These are phyloP conservation scores for Fragum sueziense DNA, from an alignment of 2,888 invertebrate genomes.

Conservation along the genomic window DNA sequence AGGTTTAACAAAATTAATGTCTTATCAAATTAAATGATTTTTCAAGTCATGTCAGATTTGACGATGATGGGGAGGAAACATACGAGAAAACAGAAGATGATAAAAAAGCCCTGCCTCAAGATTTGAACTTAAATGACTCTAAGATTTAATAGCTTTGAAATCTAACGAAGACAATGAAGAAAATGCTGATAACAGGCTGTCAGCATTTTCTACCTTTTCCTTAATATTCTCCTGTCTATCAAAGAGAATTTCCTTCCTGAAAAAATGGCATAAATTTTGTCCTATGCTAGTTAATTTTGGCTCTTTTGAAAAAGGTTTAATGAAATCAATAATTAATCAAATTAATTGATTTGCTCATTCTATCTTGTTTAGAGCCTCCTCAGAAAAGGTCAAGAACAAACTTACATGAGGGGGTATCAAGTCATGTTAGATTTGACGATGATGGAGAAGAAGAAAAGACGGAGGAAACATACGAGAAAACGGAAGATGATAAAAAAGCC, in stretches of 20 bases:
- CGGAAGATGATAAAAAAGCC: slow-evolving; percentile 55
- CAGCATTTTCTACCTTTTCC: too few relatives aligned
- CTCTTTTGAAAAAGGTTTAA: too few relatives aligned
- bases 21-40: not conserved
- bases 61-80: slow-evolving; percentile 18
- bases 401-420: slow-evolving; percentile 22
- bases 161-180: too few relatives aligned
- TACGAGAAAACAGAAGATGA: slow-evolving; percentile 41
- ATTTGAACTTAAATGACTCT: too few relatives aligned
- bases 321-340: not conserved
- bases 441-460: slow-evolving; percentile 19
- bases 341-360: not conserved
- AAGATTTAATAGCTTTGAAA: too few relatives aligned
- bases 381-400: slow-evolving; percentile 49
- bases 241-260: too few relatives aligned
- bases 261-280: too few relatives aligned
- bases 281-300: too few relatives aligned
- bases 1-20: not conserved
- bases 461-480: slow-evolving; percentile 1
- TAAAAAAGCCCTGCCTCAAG: slow-evolving; percentile 54
- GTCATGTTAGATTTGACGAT: slow-evolving; percentile 40
- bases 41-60: slow-evolving; percentile 44
- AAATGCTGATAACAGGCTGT: too few relatives aligned
- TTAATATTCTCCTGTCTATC: too few relatives aligned
- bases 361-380: slow-evolving; percentile 27